A percentile compares a stretch with the other conserved stretches of the same genome.
Conservation (phyloP, 2,797 vertebrate genomes). For the Passerculus sandwichensis region DNA sequence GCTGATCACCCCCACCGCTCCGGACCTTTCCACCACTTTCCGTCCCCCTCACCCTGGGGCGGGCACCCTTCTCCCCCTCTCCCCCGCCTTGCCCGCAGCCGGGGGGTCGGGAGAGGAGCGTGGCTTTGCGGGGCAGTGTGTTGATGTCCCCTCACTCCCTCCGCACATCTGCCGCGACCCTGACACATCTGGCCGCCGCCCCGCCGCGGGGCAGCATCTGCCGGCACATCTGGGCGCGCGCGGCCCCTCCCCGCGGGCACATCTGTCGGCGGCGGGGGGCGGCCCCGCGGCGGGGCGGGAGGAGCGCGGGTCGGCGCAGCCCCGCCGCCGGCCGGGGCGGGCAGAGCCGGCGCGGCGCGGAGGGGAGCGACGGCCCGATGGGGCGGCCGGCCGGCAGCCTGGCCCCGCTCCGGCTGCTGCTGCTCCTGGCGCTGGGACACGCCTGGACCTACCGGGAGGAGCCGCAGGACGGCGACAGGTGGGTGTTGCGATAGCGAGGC, state of each 20-base stretch:
- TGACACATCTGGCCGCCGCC: not conserved
- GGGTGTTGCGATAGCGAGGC: constrained; percentile 32
- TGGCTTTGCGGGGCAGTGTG: too few species aligned
- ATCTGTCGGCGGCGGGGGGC: constrained; percentile 47
- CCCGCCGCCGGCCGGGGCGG: constrained; percentile 12
- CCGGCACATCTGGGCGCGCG: constrained; percentile 27
- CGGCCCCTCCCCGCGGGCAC: constrained; percentile 37
- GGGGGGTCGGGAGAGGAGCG: not conserved
- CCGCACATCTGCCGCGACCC: not conserved
- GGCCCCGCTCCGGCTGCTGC: constrained; percentile 76
- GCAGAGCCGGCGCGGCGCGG: constrained; percentile 56
- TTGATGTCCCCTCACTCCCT: not conserved
- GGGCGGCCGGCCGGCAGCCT: constrained; percentile 68
- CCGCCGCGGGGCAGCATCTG: not conserved
- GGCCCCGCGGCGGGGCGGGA: not conserved
- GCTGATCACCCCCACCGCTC: not conserved
- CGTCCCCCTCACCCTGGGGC: not conserved
- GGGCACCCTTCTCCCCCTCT: not conserved
- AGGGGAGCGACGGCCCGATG: constrained; percentile 54
- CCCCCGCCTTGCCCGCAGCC: too few species aligned
- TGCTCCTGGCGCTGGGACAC: constrained; percentile 77
- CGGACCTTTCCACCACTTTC: not conserved
- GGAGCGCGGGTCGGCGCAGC: constrained; percentile 23
- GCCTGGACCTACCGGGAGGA: constrained; percentile 90
- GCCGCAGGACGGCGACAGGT: constrained; percentile 87